Percentiles rank a stretch among this genome's conserved stretches.
Conservation (phyloP, 64 coral and sea anemone species). For the Acropora yongei region DNA sequence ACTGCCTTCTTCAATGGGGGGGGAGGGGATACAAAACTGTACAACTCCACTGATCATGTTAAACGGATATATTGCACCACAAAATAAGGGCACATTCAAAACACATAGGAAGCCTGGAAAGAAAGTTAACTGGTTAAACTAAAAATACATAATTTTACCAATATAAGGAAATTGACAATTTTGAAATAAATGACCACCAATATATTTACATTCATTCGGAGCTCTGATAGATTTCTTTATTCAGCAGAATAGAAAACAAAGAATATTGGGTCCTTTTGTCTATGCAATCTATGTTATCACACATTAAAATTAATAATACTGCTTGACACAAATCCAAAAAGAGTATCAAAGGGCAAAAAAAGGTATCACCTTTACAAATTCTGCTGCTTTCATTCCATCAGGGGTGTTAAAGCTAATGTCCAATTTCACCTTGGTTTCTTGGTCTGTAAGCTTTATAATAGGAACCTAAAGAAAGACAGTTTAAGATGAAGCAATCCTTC, state of each 20-base stretch:
- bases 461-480: slow-evolving; percentile 67
- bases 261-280: neutral
- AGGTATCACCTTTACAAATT: slow-evolving; percentile 69
- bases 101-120: too few relatives aligned
- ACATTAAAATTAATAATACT: neutral
- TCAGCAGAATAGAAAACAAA: neutral
- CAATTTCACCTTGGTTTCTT: slow-evolving; percentile 75
- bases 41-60: too few relatives aligned
- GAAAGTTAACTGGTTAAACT: neutral
- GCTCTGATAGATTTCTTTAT: neutral
- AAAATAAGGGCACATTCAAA: too few relatives aligned
- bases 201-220: neutral
- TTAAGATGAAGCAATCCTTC: neutral
- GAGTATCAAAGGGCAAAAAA: neutral
- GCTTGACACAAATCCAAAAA: neutral
- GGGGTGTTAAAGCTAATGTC: slow-evolving; percentile 81
- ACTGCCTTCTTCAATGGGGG: neutral
- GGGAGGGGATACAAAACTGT: too few relatives aligned
- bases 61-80: too few relatives aligned
- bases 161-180: neutral
- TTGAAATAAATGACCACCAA: neutral
- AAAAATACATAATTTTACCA: too few relatives aligned
- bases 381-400: slow-evolving; percentile 68
- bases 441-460: slow-evolving; percentile 84
- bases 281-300: too few relatives aligned